Conservation (phyloP, 2,888 invertebrate genomes). For the Cremastinae sp. region DNA sequence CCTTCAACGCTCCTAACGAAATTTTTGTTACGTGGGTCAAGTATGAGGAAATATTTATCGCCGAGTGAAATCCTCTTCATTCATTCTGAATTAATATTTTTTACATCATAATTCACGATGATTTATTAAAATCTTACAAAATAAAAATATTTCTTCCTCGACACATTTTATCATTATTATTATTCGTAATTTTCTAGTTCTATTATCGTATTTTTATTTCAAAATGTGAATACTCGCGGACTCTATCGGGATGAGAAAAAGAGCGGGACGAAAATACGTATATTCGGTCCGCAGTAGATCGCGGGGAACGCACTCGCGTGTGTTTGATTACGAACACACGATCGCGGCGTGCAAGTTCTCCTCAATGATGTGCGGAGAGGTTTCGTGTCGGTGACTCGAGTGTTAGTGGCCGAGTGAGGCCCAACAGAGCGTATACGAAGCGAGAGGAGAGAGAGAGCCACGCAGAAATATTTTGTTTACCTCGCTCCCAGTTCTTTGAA, state of each 20-base stretch:
- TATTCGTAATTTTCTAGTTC: too few relatives aligned
- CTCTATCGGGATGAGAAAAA: too few relatives aligned
- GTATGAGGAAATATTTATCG: background rate
- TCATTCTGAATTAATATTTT: too few relatives aligned
- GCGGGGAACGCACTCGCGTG: slow-evolving; percentile 28
- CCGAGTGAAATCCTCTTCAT: too few relatives aligned
- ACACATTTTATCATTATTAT: too few relatives aligned
- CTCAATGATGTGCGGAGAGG: slow-evolving; percentile 15
- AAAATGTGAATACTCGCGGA: too few relatives aligned
- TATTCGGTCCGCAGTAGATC: background rate
- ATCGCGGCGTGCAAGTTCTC: slow-evolving; percentile 18
- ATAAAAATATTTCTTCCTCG: too few relatives aligned
- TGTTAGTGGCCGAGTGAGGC: slow-evolving; percentile 30
- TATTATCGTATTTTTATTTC: background rate
- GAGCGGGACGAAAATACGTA: background rate
- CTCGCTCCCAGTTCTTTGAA: slow-evolving; percentile 78
- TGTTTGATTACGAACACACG: too few relatives aligned
- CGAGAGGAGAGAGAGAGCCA: slow-evolving; percentile 52
- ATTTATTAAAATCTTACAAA: too few relatives aligned
- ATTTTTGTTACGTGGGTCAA: slow-evolving; percentile 11
- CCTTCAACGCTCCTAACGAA: background rate
- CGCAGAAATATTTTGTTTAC: slow-evolving; percentile 79
- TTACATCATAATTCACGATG: too few relatives aligned
- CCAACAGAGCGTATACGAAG: slow-evolving; percentile 21
- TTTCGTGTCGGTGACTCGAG: background rate